Evolutionary conservation across 2,888 invertebrate species (phyloP).

Genomic region (Hirtodrosophila alboralis): DNA sequence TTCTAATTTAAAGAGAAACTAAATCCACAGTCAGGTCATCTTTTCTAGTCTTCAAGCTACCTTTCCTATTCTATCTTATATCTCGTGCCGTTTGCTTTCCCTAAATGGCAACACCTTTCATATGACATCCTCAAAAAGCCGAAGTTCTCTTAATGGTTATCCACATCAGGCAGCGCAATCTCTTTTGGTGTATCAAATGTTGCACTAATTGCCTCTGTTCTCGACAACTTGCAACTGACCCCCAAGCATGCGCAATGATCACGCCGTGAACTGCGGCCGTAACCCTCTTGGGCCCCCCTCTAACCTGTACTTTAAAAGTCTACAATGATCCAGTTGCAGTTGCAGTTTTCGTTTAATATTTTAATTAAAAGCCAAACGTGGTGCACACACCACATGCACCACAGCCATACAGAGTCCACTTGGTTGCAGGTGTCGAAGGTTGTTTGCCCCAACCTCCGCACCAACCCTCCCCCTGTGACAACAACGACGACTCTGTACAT

Average conservation of each 20-base stretch:
- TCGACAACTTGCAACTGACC: conserved; percentile 45
- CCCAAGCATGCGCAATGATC: conserved; percentile 48
- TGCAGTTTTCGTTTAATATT: conserved; percentile 71
- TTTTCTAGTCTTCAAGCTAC: too few relatives aligned
- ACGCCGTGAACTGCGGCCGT: conserved; percentile 35
- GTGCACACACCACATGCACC: conserved; percentile 66
- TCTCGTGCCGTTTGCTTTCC: background rate
- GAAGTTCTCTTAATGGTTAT: background rate
- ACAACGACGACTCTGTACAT: conserved; percentile 56
- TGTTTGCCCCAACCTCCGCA: conserved; percentile 43
- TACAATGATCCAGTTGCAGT: conserved; percentile 57
- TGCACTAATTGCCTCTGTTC: conserved; percentile 56
- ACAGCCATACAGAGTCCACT: conserved; percentile 15
- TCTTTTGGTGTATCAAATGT: conserved; percentile 46
- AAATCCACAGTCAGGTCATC: too few relatives aligned
- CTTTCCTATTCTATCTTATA: background rate
- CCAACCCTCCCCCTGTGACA: conserved; percentile 2
- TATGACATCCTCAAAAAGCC: conserved; percentile 1
- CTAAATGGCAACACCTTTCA: background rate
- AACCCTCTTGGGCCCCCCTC: too few relatives aligned
- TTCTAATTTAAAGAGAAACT: too few relatives aligned
- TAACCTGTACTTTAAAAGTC: conserved; percentile 3
- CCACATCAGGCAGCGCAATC: conserved; percentile 17
- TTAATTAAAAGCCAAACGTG: conserved; percentile 75
- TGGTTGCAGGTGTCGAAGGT: conserved; percentile 77